Base-by-base conservation (phyloP, 2,888 invertebrate genomes). In the Lasioglossum leucozonium region DNA sequence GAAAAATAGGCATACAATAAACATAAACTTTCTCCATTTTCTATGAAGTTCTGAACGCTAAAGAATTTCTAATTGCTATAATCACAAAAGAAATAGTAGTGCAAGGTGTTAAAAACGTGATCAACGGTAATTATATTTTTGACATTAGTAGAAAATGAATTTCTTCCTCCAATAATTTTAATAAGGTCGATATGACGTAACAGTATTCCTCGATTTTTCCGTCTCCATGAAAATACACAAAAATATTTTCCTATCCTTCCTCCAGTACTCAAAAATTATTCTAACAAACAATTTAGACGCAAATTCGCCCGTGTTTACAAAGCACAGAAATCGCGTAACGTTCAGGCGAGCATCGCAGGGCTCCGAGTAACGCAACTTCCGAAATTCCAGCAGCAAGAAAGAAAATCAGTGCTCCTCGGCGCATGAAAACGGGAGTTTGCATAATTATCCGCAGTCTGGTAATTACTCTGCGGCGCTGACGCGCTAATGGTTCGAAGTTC, bases 361-460 rank as follows among this genome's bases (percentile, higher is more conserved):
- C 22, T n/a, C 22, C 51, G 10, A 44, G n/a, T 22, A 51, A 10
- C 51, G n/a, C 51, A 51, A 10, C 51, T n/a, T n/a, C 62, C 62
- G 62, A 62, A 16, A 62, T 30, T 62, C 51, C 22, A 8, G 30
- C 62, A 62, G 3, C 62, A 6, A 30, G 62, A 16, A 62, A 62
- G 30, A 62, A 26, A 30, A 62, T 62, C 62, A 16, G 30, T 16
- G 62, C 16, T 62, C 16, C 26, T 30, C 62, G 62, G 30, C 16
- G 62, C 30, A 62, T 62, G 62, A 30, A 62, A 62, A 62, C 62
- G 62, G 62, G 62, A 62, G 62, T 62, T 62, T 62, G 62, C 62
- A 62, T 62, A 62, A 62, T 62, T 62, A 62, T 62, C 62, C 62
- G 30, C 62, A 62, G 30, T 62, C 62, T 62, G 30, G 30, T 62